Evolutionary conservation across 2,797 vertebrate species (phyloP), one percentile per base, ranked within the genome.

Genomic region (Lerista edwardsae): DNA sequence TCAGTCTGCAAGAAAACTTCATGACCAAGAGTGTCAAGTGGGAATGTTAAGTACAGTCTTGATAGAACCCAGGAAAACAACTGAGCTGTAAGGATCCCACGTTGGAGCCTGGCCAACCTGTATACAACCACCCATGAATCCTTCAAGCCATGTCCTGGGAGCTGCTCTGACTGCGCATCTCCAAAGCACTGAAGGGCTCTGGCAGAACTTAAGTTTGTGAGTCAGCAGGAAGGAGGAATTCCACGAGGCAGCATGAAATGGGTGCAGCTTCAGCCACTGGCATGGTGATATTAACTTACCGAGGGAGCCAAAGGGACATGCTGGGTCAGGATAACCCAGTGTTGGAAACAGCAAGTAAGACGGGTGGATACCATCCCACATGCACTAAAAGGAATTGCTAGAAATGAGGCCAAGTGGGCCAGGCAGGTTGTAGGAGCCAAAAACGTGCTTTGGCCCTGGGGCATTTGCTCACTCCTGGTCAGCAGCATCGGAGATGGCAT

Each of bases 21-120:
- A 97, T 88, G 95, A 96, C 91, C 96, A 93, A 84, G 97, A 97
- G 78, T 96, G 97, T 91, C 97, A 96, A 90, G 97, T 98, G 75
- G 97, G 96, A 92, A 98, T 98, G 95, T 94, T 98, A 92, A 97
- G 94, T 9, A 91, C 93, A 3, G 6, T 95, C 82, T 88, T 94
- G 80, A 90, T 93, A 0, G 96, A 96, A 91, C 93, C 94, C 64
- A 94, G 96, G 68, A 97, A 96, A 91, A 96, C 96, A 0, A 97
- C 96, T 0, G 95, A 96, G 82, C 93, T 96, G 89, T 96, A 93
- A 95, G 83, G 87, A 91, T 83, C 47, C 64, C 27, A 57, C 34
- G 61, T 64, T 3, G 1, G 89, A 86, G 77, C 75, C 86, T 77
- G 87, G 83, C 89, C 86, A 61, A 75, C 86, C 51, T 2, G 73